Percentiles rank a stretch among this genome's conserved stretches.
These are phyloP conservation scores for Plecotus auritus DNA, from an alignment of 2,113 vertebrate species.

Conservation along the genomic window DNA sequence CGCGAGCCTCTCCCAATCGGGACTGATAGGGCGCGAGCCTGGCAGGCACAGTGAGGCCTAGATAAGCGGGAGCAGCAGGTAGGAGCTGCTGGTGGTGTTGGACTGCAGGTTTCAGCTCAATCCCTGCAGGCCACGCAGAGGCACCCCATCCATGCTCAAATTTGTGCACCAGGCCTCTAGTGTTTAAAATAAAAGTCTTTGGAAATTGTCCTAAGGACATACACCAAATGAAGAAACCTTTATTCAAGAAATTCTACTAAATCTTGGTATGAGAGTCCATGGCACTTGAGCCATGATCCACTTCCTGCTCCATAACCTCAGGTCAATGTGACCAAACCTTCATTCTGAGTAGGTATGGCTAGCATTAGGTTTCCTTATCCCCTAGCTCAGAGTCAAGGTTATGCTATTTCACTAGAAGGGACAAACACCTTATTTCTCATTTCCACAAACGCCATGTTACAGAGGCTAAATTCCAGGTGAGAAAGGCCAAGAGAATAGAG, in stretches of 20 bases:
- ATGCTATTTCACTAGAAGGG: background rate
- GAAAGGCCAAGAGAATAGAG: background rate
- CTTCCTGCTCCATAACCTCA: background rate
- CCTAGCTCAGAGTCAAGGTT: background rate
- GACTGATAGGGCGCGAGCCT: too few species aligned
- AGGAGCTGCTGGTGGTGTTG: too few species aligned
- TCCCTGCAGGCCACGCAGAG: too few species aligned
- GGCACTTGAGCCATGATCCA: background rate
- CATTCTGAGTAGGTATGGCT: background rate
- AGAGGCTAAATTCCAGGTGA: background rate
- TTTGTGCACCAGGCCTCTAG: too few species aligned
- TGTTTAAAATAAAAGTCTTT: background rate
- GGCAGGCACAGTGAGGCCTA: too few species aligned
- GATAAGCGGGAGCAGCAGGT: too few species aligned
- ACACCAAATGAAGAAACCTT: background rate
- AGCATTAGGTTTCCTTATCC: background rate
- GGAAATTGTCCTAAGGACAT: background rate
- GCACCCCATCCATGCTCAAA: too few species aligned
- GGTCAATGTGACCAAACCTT: background rate
- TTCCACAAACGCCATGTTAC: background rate
- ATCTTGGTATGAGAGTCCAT: background rate
- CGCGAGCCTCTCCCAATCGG: too few species aligned
- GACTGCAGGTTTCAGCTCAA: too few species aligned
- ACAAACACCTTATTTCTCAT: background rate
- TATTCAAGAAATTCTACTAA: background rate